These are phyloP conservation scores for Clamator glandarius DNA, from an alignment of 2,797 vertebrate species.

Conservation along the genomic window DNA sequence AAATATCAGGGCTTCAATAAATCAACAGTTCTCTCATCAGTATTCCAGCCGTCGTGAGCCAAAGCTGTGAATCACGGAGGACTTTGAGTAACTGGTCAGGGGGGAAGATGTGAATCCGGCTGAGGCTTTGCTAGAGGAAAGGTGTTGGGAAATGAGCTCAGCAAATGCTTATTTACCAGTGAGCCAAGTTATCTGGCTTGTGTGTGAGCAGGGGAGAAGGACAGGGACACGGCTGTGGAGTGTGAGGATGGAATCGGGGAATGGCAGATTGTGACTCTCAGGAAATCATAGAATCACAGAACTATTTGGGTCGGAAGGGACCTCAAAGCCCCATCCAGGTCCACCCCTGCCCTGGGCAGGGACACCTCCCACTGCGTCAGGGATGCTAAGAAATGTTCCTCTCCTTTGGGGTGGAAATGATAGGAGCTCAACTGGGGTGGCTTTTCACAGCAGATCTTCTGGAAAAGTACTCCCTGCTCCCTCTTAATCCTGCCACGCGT, in stretches of 20 bases:
- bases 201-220: neutral
- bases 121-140: neutral
- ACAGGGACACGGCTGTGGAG: accelerated
- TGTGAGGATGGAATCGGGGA: accelerated
- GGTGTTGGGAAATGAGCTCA: neutral
- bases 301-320: no score
- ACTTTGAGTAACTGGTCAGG: slow-evolving; percentile 3
- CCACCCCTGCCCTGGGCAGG: no score
- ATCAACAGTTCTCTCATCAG: slow-evolving; percentile 24
- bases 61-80: neutral
- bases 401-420: neutral
- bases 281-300: neutral
- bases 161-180: neutral
- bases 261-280: accelerated
- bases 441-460: accelerated
- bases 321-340: no score
- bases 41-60: neutral
- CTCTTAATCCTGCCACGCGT: neutral
- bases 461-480: neutral
- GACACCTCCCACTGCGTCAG: no score
- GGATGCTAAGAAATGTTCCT: neutral
- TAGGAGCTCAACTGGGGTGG: neutral
- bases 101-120: neutral
- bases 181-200: neutral
- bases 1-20: neutral